Evolutionary conservation across 2,113 vertebrate species (phyloP).

Genomic region (Felis chaus): DNA sequence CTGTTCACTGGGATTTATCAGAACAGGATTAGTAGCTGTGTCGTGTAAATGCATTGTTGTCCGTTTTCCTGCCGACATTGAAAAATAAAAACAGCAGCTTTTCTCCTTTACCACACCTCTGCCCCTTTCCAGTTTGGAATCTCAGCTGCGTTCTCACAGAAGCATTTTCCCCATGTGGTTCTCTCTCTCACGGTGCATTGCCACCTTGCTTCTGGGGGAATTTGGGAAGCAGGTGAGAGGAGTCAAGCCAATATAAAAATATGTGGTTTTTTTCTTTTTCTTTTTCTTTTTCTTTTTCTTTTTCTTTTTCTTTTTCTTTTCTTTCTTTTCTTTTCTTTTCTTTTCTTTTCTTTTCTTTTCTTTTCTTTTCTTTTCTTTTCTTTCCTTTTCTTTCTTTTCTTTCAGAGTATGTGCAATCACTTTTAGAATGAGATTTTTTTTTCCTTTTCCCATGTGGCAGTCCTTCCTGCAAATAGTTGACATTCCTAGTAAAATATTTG

Average conservation of each 20-base stretch:
- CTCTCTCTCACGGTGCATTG: constrained; percentile 79
- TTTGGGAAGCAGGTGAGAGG: constrained; percentile 75
- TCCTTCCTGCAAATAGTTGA: constrained; percentile 83
- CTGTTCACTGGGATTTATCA: constrained; percentile 83
- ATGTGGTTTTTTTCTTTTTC: background rate
- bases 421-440: constrained; percentile 76
- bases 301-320: background rate
- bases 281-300: background rate
- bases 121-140: constrained; percentile 59
- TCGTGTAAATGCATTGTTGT: constrained; percentile 81
- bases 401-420: constrained; percentile 84
- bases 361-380: background rate
- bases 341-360: background rate
- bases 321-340: constrained; percentile 14
- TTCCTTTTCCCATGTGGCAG: constrained; percentile 70
- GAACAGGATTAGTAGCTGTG: constrained; percentile 80
- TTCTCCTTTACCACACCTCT: constrained; percentile 6
- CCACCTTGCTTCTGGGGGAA: constrained; percentile 75
- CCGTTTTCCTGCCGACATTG: constrained; percentile 73
- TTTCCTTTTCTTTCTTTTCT: background rate
- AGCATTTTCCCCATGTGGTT: constrained; percentile 76
- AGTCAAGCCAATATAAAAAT: constrained; percentile 79
- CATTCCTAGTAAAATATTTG: constrained; percentile 85
- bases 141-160: constrained; percentile 73
- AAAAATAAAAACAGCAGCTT: constrained; percentile 63